These are phyloP conservation scores for Tenthredo mesomela DNA, from an alignment of 2,888 invertebrate genomes.

Conservation along the genomic window DNA sequence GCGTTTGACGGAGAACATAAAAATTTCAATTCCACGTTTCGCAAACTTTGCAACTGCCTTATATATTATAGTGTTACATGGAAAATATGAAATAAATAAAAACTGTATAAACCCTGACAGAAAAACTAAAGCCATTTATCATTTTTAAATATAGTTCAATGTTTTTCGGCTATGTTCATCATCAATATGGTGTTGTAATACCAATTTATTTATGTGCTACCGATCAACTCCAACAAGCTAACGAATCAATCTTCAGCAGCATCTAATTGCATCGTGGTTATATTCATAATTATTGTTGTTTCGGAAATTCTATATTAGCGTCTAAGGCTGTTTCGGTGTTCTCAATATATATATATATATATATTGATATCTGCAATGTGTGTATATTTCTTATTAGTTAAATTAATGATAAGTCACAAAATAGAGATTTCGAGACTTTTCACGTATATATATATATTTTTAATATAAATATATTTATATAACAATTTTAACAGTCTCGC, in stretches of 20 bases:
- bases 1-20: slow-evolving; percentile 9
- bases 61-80: no score
- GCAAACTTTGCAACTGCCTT: not conserved
- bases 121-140: not conserved
- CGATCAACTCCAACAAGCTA: not conserved
- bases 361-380: slow-evolving; percentile 1
- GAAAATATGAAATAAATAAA: not conserved
- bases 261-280: not conserved
- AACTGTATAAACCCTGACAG: not conserved
- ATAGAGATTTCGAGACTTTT: not conserved
- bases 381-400: slow-evolving; percentile 18
- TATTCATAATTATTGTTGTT: slow-evolving; percentile 20
- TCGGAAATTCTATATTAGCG: slow-evolving; percentile 2
- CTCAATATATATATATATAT: not conserved
- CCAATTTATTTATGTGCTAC: not conserved
- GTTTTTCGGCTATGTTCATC: slow-evolving; percentile 22
- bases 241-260: not conserved
- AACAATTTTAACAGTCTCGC: not conserved
- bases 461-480: not conserved
- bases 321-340: slow-evolving; percentile 33
- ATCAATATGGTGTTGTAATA: not conserved
- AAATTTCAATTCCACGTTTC: not conserved
- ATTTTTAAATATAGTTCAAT: not conserved
- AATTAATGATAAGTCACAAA: not conserved
- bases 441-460: not conserved